Evolutionary conservation across 2,797 vertebrate species (phyloP).

Genomic region (Anguilla obscura): DNA sequence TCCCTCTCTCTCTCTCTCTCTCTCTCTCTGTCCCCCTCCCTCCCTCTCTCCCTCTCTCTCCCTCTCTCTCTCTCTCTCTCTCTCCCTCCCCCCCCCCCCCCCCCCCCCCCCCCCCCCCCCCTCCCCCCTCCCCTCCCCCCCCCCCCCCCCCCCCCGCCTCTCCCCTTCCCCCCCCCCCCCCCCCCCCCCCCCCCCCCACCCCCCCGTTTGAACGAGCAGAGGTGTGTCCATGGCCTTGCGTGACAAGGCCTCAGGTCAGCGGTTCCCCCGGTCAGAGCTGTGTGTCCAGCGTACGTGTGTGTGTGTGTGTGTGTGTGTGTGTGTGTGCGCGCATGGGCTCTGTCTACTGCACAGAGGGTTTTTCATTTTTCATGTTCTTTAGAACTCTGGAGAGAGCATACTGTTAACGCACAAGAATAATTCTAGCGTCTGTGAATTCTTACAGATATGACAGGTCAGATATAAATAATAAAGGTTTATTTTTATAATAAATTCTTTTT

Average conservation of each 20-base stretch:
- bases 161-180: too few relatives aligned
- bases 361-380: background rate
- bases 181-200: background rate
- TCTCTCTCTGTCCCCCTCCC: too few relatives aligned
- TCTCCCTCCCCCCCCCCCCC: too few relatives aligned
- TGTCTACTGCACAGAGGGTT: background rate
- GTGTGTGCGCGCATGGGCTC: slow-evolving; percentile 3
- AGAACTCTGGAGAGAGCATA: background rate
- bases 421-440: slow-evolving; percentile 66
- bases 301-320: background rate
- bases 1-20: too few relatives aligned
- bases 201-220: background rate
- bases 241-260: background rate
- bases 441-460: slow-evolving; percentile 64
- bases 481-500: slow-evolving; percentile 60
- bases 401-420: slow-evolving; percentile 56
- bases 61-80: too few relatives aligned
- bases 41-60: too few relatives aligned
- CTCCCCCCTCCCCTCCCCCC: too few relatives aligned
- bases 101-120: too few relatives aligned
- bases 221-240: background rate
- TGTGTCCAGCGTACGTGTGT: background rate
- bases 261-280: background rate
- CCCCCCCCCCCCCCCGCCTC: too few relatives aligned
- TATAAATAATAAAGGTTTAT: slow-evolving; percentile 61